phyloP scores from a whole-genome alignment of 2,113 vertebrate genomes.

The Pampusana beccarii region DNA sequence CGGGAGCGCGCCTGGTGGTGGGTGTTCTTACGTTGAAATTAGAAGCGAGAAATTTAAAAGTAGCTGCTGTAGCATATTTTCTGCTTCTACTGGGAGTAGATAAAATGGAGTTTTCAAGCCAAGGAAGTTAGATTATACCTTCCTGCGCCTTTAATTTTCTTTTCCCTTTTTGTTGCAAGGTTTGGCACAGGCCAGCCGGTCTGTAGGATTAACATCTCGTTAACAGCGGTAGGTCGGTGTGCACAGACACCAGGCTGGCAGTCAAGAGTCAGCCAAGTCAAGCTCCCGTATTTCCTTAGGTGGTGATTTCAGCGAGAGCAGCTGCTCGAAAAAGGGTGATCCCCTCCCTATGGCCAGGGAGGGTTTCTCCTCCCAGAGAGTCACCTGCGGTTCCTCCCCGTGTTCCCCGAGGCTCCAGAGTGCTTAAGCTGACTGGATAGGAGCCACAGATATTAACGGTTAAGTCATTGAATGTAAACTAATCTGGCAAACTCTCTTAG shows the following conservation, averaged over 20 bases:
- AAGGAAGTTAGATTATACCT: neutral
- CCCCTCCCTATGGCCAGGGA: neutral
- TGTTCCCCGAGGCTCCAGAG: neutral
- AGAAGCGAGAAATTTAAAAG: neutral
- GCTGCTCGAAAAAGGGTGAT: fast-evolving
- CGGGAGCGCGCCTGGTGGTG: neutral
- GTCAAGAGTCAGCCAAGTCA: neutral
- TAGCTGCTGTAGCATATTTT: neutral
- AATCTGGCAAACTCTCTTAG: neutral
- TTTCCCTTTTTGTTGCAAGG: neutral
- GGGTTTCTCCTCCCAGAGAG: neutral
- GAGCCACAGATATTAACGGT: fast-evolving
- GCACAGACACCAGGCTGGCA: neutral
- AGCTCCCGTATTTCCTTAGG: neutral
- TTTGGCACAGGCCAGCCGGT: neutral
- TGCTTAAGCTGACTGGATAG: neutral
- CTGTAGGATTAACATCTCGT: neutral
- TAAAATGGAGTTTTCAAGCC: neutral
- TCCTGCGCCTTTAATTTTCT: neutral
- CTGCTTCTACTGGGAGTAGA: neutral
- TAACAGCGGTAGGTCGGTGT: neutral
- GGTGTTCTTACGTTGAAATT: neutral
- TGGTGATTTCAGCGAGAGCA: neutral
- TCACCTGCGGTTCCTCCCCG: neutral
- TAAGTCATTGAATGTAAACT: neutral